These are phyloP conservation scores for Pandemis corylana DNA, from an alignment of 2,888 invertebrate species.

Conservation along the genomic window DNA sequence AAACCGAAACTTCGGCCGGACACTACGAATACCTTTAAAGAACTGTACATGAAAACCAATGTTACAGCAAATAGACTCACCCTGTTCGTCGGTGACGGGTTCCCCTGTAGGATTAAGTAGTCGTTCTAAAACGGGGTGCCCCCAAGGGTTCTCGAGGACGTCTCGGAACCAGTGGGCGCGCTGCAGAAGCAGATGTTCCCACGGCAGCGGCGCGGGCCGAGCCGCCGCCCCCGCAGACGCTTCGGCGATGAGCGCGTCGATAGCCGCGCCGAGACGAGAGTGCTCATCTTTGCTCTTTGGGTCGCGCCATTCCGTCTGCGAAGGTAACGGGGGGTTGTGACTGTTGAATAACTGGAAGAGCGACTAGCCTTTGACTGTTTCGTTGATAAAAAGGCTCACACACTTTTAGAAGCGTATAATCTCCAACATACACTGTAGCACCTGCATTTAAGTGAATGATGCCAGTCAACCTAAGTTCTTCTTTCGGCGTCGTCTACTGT, in stretches of 20 bases:
- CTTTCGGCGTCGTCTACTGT: too few species aligned
- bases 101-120: slow-evolving; percentile 83
- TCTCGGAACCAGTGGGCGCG: slow-evolving; percentile 85
- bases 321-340: not conserved
- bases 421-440: too few species aligned
- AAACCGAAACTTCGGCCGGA: too few species aligned
- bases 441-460: too few species aligned
- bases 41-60: too few species aligned
- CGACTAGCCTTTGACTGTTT: too few species aligned
- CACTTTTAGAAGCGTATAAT: too few species aligned
- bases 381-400: too few species aligned
- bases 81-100: slow-evolving; percentile 70
- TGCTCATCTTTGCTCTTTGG: slow-evolving; percentile 67
- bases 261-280: slow-evolving; percentile 60
- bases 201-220: slow-evolving; percentile 67
- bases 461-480: too few species aligned
- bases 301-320: slow-evolving; percentile 75
- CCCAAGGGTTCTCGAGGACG: slow-evolving; percentile 82
- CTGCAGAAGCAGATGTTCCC: slow-evolving; percentile 76
- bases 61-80: slow-evolving; percentile 50
- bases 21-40: too few species aligned
- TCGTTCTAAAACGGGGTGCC: slow-evolving; percentile 81
- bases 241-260: slow-evolving; percentile 67
- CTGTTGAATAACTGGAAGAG: too few species aligned
- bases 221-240: slow-evolving; percentile 61